Evolutionary conservation across 2,888 invertebrate genomes (phyloP), one percentile per base, ranked within the genome.

Genomic region (Autographa gamma): DNA sequence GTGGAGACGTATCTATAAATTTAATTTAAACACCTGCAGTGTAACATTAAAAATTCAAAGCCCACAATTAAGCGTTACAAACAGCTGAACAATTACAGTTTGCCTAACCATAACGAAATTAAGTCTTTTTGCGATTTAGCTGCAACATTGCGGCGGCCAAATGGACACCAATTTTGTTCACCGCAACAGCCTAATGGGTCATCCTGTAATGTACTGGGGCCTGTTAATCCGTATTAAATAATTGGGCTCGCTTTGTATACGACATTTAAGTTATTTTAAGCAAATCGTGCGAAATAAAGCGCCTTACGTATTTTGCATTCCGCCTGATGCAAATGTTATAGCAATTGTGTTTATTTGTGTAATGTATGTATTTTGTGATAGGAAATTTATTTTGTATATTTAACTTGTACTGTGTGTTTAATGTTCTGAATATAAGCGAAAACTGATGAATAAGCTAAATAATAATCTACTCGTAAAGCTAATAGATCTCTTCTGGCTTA

Each of bases 161-260:
- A 84, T 81, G 80, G 75, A 76, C 78, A 80, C 80, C 80, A 82
- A 86, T 86, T 86, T 82, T 66, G 83, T 56, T 52, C 63, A 74
- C 82, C 80, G 67, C 77, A 76, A 74, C 71, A 65, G 59, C 70
- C 66, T 77, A 82, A 83, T 82, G 86, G 85, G 76, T 84, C 80
- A 85, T 81, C 74, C 75, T 77, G 81, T 74, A 72, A 83, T 81
- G 74, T 84, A 79, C 80, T 75, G 66, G 70, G 76, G 72, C 73
- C 70, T 81, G 79, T 79, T 87, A 86, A 89, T 88, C 85, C 86
- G 76, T 82, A 83, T 85, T 80, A 83, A 86, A 89, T 89, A 85
- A 88, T 88, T 84, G 86, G 73, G 74, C 75, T 69, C 68, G 76
- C 65, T 81, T 79, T 74, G 69, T 73, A 76, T 74, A 75, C 66